Conservation (phyloP, 2,797 vertebrate species). For the Coendou prehensilis region DNA sequence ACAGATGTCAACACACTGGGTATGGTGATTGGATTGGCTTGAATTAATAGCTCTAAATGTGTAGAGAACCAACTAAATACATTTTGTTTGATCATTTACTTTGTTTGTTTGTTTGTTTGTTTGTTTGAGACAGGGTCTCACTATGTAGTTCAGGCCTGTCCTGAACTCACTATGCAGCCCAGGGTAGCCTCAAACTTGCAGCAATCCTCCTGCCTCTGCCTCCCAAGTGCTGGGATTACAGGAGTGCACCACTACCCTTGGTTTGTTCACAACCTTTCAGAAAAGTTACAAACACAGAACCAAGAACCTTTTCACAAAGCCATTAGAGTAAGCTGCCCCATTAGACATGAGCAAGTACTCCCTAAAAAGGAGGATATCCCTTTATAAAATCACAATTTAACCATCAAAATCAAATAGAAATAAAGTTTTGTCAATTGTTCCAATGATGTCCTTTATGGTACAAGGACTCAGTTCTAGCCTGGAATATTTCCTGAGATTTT, state of each 20-base stretch:
- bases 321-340: not conserved
- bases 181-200: not conserved
- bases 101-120: not conserved
- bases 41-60: not conserved
- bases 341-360: not conserved
- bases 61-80: slow-evolving; percentile 6
- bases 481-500: not conserved
- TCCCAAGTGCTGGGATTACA: not conserved
- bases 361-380: not conserved
- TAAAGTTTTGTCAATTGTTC: not conserved
- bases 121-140: not conserved
- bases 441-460: not conserved
- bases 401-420: not conserved
- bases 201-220: not conserved
- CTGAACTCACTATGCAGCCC: not conserved
- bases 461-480: not conserved
- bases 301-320: not conserved
- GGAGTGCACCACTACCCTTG: no score
- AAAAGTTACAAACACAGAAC: not conserved
- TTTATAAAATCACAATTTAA: not conserved
- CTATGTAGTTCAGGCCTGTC: not conserved
- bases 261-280: not conserved
- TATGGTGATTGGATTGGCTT: not conserved
- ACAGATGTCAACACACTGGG: not conserved
- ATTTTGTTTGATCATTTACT: not conserved